Evolutionary conservation across 2,888 invertebrate species (phyloP).

Genomic region (Thereva unica): DNA sequence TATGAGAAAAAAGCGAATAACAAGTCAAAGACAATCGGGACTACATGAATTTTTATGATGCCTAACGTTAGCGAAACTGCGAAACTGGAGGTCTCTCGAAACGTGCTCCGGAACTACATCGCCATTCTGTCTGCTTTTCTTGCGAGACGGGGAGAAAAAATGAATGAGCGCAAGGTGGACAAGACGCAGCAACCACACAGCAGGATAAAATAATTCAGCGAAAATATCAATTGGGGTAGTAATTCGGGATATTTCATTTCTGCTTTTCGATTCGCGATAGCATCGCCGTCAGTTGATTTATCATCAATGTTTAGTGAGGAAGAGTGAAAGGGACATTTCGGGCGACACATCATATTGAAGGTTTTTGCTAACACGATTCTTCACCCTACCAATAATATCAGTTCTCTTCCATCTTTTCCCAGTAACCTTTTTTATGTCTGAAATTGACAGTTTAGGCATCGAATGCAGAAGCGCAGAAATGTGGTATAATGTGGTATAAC

Average conservation of each 20-base stretch:
- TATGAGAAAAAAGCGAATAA: conserved; percentile 23
- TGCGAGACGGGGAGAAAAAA: conserved; percentile 9
- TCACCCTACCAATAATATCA: conserved; percentile 1
- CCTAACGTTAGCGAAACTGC: conserved; percentile 30
- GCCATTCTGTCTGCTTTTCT: conserved; percentile 25
- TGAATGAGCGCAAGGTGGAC: conserved; percentile 33
- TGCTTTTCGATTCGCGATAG: conserved; percentile 42
- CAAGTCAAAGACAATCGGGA: conserved; percentile 37
- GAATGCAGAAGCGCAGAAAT: not conserved
- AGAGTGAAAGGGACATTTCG: conserved; percentile 42
- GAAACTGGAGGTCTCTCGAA: not conserved
- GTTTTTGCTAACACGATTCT: conserved; percentile 25
- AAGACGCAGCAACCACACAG: conserved; percentile 25
- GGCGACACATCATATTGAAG: conserved; percentile 38
- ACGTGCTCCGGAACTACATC: conserved; percentile 3
- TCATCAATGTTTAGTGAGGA: conserved; percentile 44
- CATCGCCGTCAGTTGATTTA: conserved; percentile 46
- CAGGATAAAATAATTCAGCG: conserved; percentile 39
- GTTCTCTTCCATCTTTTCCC: not conserved
- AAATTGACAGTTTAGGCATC: not conserved
- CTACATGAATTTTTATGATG: conserved; percentile 42
- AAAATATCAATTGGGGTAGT: conserved; percentile 42
- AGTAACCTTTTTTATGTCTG: not conserved
- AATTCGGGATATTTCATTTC: conserved; percentile 41
- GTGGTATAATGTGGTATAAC: too few relatives aligned